Evolutionary conservation across 1,140 invertebrate species (phyloP).

Genomic region (Meteorus sp.): DNA sequence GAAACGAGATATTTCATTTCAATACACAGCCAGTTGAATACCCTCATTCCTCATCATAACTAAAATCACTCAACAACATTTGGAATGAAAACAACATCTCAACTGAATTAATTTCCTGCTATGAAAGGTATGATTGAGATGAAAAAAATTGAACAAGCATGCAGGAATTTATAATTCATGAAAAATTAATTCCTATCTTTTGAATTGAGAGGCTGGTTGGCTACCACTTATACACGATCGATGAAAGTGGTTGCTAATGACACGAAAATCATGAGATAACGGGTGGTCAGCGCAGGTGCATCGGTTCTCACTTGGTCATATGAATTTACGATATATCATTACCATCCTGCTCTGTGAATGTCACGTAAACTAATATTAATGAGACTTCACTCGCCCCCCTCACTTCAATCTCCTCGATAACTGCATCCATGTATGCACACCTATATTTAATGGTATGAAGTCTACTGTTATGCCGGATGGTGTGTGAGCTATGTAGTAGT

Average conservation of each 20-base stretch:
- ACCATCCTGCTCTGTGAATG: constrained; percentile 24
- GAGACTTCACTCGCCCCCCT: no score
- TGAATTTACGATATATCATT: constrained; percentile 45
- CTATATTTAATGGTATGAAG: not conserved
- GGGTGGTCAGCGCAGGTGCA: constrained; percentile 31
- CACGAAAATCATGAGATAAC: constrained; percentile 39
- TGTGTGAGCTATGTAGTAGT: constrained; percentile 1
- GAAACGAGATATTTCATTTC: no score
- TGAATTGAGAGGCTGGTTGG: not conserved
- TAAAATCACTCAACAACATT: no score
- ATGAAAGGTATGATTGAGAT: no score
- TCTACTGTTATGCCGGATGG: not conserved
- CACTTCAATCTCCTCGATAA: no score
- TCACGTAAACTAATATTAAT: constrained; percentile 44
- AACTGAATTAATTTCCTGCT: no score
- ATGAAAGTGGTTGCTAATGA: constrained; percentile 13
- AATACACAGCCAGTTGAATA: no score
- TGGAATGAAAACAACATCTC: no score
- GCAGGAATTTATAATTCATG: no score
- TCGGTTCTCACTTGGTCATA: constrained; percentile 37
- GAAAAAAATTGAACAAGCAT: no score
- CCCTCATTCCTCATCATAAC: no score
- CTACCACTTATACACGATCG: constrained; percentile 14
- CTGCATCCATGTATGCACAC: no score
- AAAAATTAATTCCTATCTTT: not conserved